A percentile compares a stretch with the other conserved stretches of the same genome.
phyloP scores from a whole-genome alignment of 2,888 invertebrate species.

The Conistra vaccinii region DNA sequence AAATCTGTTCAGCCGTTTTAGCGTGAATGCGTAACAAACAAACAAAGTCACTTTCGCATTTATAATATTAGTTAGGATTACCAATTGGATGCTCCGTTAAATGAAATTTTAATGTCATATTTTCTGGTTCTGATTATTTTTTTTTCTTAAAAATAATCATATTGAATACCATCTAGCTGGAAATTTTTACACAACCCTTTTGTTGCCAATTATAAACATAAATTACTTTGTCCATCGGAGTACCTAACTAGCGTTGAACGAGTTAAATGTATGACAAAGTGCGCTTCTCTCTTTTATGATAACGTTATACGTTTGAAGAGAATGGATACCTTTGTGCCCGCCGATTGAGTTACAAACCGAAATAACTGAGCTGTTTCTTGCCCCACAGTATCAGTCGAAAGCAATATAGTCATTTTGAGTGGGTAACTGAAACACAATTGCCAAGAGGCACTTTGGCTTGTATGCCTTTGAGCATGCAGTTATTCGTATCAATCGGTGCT shows the following conservation, averaged over 20 bases:
- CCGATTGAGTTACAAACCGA: background rate
- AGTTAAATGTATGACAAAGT: background rate
- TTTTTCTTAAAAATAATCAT: no score
- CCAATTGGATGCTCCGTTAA: background rate
- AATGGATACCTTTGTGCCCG: conserved; percentile 7
- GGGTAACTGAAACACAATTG: conserved; percentile 15
- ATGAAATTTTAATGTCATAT: background rate
- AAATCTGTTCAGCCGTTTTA: no score
- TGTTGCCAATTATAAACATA: background rate
- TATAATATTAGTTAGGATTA: no score
- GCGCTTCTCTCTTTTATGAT: background rate
- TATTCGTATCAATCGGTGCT: background rate
- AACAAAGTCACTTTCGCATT: no score
- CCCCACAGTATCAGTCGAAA: background rate
- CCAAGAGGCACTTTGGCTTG: conserved; percentile 4
- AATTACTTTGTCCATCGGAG: background rate
- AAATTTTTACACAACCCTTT: no score
- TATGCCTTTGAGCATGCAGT: background rate
- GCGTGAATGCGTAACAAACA: no score
- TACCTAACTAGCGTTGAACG: background rate
- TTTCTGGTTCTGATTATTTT: background rate
- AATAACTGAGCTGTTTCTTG: conserved; percentile 9
- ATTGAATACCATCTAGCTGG: no score
- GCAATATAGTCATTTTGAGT: conserved; percentile 23
- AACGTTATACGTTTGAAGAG: background rate